These are phyloP conservation scores for Saccopteryx leptura DNA, from an alignment of 2,113 vertebrate species.

Conservation along the genomic window DNA sequence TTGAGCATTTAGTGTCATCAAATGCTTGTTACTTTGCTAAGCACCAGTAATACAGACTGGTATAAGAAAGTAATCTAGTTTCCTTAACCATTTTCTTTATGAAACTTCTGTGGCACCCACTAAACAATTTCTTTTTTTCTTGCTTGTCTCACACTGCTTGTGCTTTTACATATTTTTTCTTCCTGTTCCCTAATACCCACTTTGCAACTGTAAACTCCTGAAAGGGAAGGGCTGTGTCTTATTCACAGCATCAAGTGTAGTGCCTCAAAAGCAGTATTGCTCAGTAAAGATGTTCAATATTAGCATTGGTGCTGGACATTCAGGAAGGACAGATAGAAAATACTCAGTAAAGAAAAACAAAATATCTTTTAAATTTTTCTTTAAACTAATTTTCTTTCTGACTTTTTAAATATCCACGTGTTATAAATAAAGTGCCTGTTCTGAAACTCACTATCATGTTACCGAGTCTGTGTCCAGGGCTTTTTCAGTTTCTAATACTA, in stretches of 20 bases:
- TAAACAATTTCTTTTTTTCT: not conserved
- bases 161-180: not conserved
- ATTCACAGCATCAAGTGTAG: not conserved
- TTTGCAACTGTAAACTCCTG: not conserved
- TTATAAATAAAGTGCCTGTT: not conserved
- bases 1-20: not conserved
- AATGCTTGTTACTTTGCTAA: not conserved
- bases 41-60: not conserved
- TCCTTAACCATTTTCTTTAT: not conserved
- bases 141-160: not conserved
- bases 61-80: not conserved
- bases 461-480: not conserved
- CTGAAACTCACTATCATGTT: not conserved
- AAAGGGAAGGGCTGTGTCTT: not conserved
- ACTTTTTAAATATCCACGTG: not conserved
- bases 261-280: not conserved
- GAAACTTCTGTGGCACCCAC: not conserved
- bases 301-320: not conserved
- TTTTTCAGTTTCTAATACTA: not conserved
- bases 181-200: not conserved
- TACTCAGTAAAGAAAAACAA: not conserved
- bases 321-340: not conserved
- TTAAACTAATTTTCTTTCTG: not conserved
- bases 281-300: slow-evolving; percentile 2
- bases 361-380: not conserved